Evolutionary conservation across 2,888 invertebrate species (phyloP), one percentile per base, ranked within the genome.

Genomic region (Catocala sponsa): DNA sequence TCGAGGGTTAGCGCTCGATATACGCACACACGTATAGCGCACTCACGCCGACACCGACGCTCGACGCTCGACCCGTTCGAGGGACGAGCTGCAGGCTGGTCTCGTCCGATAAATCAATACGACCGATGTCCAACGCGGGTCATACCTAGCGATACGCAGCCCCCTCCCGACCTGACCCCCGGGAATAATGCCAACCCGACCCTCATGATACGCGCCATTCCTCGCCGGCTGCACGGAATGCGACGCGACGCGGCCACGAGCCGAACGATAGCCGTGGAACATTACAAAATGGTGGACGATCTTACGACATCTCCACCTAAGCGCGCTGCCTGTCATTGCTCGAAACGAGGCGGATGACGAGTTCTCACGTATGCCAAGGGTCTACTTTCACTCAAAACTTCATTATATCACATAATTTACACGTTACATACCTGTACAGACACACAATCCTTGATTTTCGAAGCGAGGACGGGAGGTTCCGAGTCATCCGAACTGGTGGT

Each of bases 371-470:
- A 89, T 86, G 87, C 86, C 89, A 79, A 92, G 91, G 90, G 90
- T 92, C 91, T 91, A 94, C 94, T 94, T 94, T 94, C 94, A 94
- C 94, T 92, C 79, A 86, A 89, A 90, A 89, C 91, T 83, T 81
- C 84, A 81, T 80, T 85, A 77, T 84, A 83, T 77, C 79, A 79
- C 82, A 84, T 85, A 89, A 87, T 89, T 85, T 81, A 78, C 69
- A 83, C 70, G 83, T 81, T 85, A 92, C 95, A 87, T 91, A 97
- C 97, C 95, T 96, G 95, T 70, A 97, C 95, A 63, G 96, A 95
- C 76, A 97, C 92, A 83, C 95, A 96, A 83, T 95, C 95, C 84
- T 95, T 95, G 85, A 97, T 97, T 94, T 96, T 96, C 72, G 94
- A 94, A 68, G 94, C 95, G 79, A 97, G 92, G 84, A 94, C 89